These are phyloP conservation scores for Tragulus kanchil DNA, from an alignment of 2,113 vertebrate species.

Conservation along the genomic window DNA sequence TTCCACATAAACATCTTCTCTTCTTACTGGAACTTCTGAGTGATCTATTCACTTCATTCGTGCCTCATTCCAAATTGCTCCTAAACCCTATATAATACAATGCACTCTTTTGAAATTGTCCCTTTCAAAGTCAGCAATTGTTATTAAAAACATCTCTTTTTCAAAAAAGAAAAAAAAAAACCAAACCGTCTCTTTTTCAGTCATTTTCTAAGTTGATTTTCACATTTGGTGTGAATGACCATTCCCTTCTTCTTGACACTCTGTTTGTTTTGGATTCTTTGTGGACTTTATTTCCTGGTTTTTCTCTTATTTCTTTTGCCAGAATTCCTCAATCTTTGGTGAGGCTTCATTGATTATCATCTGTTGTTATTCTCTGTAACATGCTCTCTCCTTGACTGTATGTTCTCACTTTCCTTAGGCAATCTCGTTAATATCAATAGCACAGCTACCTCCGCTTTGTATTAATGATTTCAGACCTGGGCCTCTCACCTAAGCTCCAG, in stretches of 20 bases:
- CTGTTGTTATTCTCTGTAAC: neutral
- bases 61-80: neutral
- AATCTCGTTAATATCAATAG: neutral
- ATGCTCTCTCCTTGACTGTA: neutral
- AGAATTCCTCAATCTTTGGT: neutral
- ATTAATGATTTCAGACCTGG: neutral
- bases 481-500: neutral
- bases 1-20: neutral
- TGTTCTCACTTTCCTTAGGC: neutral
- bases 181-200: neutral
- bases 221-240: neutral
- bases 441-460: neutral
- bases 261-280: neutral
- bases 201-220: slow-evolving; percentile 1
- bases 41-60: neutral
- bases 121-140: neutral
- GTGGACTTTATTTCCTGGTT: neutral
- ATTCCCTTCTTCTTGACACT: neutral
- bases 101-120: neutral
- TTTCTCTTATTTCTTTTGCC: neutral
- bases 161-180: too few species aligned
- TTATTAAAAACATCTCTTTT: neutral
- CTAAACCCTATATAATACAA: neutral
- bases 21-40: neutral
- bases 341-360: neutral